phyloP scores from a whole-genome alignment of 2,888 invertebrate species.

The Sipha maydis region DNA sequence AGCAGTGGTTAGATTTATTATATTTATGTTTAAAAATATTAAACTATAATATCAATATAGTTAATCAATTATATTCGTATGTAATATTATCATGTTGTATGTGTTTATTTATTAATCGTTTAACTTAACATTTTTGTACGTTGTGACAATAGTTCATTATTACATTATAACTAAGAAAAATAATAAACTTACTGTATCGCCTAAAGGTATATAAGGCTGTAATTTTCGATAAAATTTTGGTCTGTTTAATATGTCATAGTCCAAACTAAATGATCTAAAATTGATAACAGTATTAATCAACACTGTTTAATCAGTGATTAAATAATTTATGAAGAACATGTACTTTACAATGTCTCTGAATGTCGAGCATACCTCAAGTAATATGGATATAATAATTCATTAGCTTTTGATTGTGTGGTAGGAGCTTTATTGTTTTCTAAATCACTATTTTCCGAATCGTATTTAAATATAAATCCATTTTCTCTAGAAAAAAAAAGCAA shows the following conservation, averaged over 20 bases:
- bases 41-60: too few relatives aligned
- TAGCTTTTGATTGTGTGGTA: conserved; percentile 38
- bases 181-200: conserved; percentile 51
- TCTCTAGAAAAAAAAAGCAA: conserved; percentile 47
- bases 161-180: not conserved
- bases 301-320: not conserved
- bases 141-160: too few relatives aligned
- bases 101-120: not conserved
- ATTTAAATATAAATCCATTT: conserved; percentile 66
- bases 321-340: conserved; percentile 12
- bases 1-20: too few relatives aligned
- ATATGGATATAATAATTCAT: conserved; percentile 58
- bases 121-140: not conserved
- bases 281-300: not conserved
- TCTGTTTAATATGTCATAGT: conserved; percentile 56
- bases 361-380: conserved; percentile 61
- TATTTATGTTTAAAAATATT: too few relatives aligned
- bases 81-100: not conserved
- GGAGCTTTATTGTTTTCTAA: conserved; percentile 64
- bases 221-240: conserved; percentile 60
- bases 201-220: conserved; percentile 54
- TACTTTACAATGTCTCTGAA: conserved; percentile 56
- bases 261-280: conserved; percentile 58
- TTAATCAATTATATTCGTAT: not conserved
- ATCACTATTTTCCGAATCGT: conserved; percentile 67